Conservation (phyloP, 2,113 vertebrate species). For the Saguinus imperator region DNA sequence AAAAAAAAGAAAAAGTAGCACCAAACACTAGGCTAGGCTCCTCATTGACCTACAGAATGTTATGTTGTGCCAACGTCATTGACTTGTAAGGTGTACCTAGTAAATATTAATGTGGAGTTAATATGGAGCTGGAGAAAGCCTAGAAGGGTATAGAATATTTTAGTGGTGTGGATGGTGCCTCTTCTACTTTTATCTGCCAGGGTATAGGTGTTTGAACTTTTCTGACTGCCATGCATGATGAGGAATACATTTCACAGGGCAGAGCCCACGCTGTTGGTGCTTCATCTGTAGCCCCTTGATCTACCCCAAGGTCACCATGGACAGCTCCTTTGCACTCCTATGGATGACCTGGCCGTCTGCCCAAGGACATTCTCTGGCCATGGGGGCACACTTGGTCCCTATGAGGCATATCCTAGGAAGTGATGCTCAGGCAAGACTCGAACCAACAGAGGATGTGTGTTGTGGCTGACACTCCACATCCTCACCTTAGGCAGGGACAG, state of each 20-base stretch:
- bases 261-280: neutral
- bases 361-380: neutral
- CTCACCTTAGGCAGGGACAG: neutral
- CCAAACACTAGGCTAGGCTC: neutral
- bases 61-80: neutral
- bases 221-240: neutral
- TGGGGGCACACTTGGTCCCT: neutral
- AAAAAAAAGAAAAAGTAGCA: too few relatives aligned
- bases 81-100: neutral
- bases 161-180: neutral
- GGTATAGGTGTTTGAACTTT: neutral
- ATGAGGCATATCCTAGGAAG: neutral
- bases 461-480: neutral
- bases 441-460: accelerated
- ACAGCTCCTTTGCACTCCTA: neutral
- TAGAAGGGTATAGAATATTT: neutral
- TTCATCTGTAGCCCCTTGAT: too few relatives aligned
- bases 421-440: neutral
- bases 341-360: neutral
- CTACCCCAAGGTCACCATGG: neutral
- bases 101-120: neutral
- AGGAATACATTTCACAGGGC: neutral
- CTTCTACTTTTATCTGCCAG: neutral
- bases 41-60: neutral
- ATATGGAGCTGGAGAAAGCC: neutral